Evolutionary conservation across 2,113 vertebrate genomes (phyloP), one percentile per base, ranked within the genome.

Genomic region (Heterotilapia buettikoferi): DNA sequence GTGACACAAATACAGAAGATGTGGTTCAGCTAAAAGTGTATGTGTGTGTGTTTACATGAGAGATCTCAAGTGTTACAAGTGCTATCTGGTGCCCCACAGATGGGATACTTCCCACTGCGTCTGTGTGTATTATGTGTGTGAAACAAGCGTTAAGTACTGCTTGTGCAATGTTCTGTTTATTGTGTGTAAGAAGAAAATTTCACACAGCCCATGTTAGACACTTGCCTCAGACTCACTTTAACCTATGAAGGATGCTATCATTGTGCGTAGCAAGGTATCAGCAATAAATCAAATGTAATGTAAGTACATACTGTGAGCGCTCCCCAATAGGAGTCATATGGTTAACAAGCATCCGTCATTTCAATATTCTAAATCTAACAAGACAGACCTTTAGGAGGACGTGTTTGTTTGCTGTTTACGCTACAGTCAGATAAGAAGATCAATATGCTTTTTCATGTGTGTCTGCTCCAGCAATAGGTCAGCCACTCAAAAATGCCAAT

Each of bases 31-130:
- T 19, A 11, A 66, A 68, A 36, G 19, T 83, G 31, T 40, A 47
- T 36, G 66, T 85, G 38, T 85, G 31, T 87, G 14, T 80, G 56
- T 89, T 86, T 86, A 89, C 59, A 59, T 45, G 59, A 66, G n/a
- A 40, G 18, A 85, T 71, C 11, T 88, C 68, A 84, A 89, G 88
- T 87, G 89, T 90, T 79, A 92, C 63, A 85, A 82, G 86, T 11
- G 3, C 68, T 92, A 83, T 91, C 71, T 83, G 73, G 78, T 84
- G 71, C 33, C 29, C 24, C 84, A 63, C 89, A 80, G 85, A 89
- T 88, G 82, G 89, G 45, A 2, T 59, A 53, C 80, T 87, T 88
- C 86, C 83, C 81, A 90, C 45, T 68, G 84, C 3, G 14, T 79
- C 47, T 84, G 43, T 86, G 87, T 73, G 57, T 50, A 43, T 76